Percentiles rank a stretch among this genome's conserved stretches.
These are phyloP conservation scores for Chloroceryle aenea DNA, from an alignment of 2,113 vertebrate genomes.

Conservation along the genomic window DNA sequence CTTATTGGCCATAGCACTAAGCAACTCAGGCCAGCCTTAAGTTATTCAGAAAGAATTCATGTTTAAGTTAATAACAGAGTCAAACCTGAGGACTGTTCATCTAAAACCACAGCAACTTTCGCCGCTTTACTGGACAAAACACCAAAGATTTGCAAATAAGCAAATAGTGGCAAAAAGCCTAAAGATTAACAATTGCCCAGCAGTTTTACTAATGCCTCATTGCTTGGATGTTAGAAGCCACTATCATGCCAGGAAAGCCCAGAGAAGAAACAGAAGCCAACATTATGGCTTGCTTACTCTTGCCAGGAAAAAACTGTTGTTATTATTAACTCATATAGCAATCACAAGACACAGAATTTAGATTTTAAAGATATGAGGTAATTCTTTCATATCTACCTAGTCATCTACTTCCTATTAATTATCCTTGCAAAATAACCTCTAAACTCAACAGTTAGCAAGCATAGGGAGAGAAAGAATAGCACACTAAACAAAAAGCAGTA, in stretches of 20 bases:
- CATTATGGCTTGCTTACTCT: background rate
- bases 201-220: background rate
- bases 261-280: constrained; percentile 3
- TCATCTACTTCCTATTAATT: background rate
- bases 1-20: background rate
- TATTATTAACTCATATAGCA: background rate
- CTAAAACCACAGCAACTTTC: background rate
- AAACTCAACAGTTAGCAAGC: background rate
- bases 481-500: background rate
- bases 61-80: background rate
- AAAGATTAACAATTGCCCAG: background rate
- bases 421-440: background rate
- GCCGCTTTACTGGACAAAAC: background rate
- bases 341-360: background rate
- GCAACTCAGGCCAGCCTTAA: background rate
- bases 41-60: background rate
- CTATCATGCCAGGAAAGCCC: background rate
- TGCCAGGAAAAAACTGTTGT: background rate
- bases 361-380: background rate
- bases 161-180: background rate
- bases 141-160: background rate
- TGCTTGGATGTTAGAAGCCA: background rate
- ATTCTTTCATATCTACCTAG: background rate
- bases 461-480: background rate
- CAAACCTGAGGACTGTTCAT: background rate